phyloP scores from a whole-genome alignment of 2,888 invertebrate genomes.

The Gortyna flavago region DNA sequence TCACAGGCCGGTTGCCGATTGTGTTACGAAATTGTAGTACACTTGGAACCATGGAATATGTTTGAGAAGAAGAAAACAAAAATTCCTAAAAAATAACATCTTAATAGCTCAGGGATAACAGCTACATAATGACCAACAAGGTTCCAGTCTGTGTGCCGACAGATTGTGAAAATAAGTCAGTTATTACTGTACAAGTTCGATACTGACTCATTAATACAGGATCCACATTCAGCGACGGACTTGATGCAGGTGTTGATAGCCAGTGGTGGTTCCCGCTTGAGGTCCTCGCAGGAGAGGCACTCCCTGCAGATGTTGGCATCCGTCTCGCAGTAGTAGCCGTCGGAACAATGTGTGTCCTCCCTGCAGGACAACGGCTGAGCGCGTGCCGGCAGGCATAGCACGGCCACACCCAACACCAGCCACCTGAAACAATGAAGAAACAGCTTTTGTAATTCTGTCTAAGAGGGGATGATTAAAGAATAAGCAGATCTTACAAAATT shows the following conservation, averaged over 20 bases:
- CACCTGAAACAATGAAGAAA: slow-evolving; percentile 54
- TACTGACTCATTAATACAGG: slow-evolving; percentile 76
- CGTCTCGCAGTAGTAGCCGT: slow-evolving; percentile 74
- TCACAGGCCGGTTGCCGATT: not conserved
- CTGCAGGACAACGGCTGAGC: slow-evolving; percentile 69
- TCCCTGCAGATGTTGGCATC: slow-evolving; percentile 69
- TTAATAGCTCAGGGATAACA: not conserved
- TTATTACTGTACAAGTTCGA: not conserved
- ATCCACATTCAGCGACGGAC: slow-evolving; percentile 78
- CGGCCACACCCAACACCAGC: slow-evolving; percentile 40
- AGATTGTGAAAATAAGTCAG: not conserved
- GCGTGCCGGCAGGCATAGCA: slow-evolving; percentile 41
- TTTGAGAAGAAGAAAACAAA: not conserved
- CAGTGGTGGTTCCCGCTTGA: slow-evolving; percentile 73
- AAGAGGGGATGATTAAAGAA: not conserved
- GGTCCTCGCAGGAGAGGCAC: slow-evolving; percentile 77
- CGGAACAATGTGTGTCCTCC: slow-evolving; percentile 71
- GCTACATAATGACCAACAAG: not conserved
- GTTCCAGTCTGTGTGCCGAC: not conserved
- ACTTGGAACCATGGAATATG: not conserved
- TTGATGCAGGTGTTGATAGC: slow-evolving; percentile 70
- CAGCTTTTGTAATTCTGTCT: not conserved
- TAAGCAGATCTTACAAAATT: not conserved
- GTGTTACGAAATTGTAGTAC: slow-evolving; percentile 7
- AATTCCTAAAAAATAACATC: not conserved